These are phyloP conservation scores for Melikaiella ostensackeni DNA, from an alignment of 2,888 invertebrate genomes.

Conservation along the genomic window DNA sequence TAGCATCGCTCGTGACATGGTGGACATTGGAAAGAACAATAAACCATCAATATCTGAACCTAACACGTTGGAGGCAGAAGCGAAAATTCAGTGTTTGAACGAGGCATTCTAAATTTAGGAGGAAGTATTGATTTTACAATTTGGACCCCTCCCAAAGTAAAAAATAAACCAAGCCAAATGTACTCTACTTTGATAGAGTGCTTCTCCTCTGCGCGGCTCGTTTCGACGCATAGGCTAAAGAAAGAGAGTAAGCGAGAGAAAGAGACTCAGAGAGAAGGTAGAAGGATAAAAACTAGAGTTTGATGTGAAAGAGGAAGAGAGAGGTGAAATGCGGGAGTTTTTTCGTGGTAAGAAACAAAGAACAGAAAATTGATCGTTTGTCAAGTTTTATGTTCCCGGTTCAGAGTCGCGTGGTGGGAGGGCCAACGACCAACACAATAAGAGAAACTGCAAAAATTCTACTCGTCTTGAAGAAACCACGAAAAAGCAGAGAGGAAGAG, in stretches of 20 bases:
- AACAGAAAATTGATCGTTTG: constrained; percentile 74
- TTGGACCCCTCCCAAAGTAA: constrained; percentile 77
- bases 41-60: constrained; percentile 32
- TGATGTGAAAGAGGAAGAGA: constrained; percentile 29
- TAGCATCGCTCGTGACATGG: constrained; percentile 4
- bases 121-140: constrained; percentile 77
- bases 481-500: constrained; percentile 41
- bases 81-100: constrained; percentile 57
- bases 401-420: constrained; percentile 50
- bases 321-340: constrained; percentile 44
- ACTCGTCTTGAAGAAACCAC: constrained; percentile 45
- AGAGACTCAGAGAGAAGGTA: constrained; percentile 45
- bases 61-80: constrained; percentile 43
- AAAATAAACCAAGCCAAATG: constrained; percentile 76
- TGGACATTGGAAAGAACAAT: constrained; percentile 24
- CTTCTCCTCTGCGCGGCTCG: constrained; percentile 71
- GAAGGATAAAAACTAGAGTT: constrained; percentile 38
- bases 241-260: constrained; percentile 45
- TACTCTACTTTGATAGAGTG: constrained; percentile 77
- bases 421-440: constrained; percentile 59
- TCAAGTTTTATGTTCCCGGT: constrained; percentile 71
- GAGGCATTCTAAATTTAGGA: constrained; percentile 75
- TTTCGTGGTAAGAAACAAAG: constrained; percentile 69
- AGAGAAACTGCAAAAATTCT: constrained; percentile 66
- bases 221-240: constrained; percentile 67